Evolutionary conservation across 1,140 invertebrate species (phyloP).

Genomic region (Drosophila micromelanica): DNA sequence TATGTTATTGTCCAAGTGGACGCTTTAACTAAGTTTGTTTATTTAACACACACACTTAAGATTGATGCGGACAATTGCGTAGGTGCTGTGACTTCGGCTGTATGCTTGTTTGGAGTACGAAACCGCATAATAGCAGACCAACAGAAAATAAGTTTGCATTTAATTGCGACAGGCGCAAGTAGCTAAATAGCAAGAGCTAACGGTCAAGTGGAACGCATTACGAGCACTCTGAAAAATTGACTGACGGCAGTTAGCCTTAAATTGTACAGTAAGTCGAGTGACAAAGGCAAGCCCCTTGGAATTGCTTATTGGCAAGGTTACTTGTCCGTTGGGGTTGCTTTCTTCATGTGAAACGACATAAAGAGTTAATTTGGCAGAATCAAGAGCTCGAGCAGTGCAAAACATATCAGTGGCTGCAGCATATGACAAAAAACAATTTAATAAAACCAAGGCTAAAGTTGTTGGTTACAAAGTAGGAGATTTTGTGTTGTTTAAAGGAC

Average conservation of each 20-base stretch:
- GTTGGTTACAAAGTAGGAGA: no score
- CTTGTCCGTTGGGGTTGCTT: not conserved
- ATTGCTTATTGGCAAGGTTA: not conserved
- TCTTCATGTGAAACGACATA: no score
- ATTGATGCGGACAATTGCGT: slow-evolving; percentile 6
- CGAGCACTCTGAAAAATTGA: not conserved
- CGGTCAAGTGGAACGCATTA: not conserved
- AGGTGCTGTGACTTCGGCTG: no score
- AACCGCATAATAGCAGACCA: slow-evolving; percentile 7
- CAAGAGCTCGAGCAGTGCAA: no score
- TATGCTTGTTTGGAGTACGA: no score
- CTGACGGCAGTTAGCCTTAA: not conserved
- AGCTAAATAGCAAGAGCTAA: no score
- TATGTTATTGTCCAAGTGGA: slow-evolving; percentile 3
- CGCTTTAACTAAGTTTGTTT: not conserved
- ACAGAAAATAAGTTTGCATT: not conserved
- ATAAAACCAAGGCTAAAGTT: no score
- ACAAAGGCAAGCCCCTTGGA: not conserved
- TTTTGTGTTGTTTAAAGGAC: no score
- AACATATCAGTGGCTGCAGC: no score
- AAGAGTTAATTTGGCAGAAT: no score
- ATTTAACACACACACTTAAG: slow-evolving; percentile 4
- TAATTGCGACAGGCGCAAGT: not conserved
- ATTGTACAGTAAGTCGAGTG: no score
- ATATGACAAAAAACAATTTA: no score